Base-by-base conservation (phyloP, 1,140 invertebrate species). In the Venturia canescens region DNA sequence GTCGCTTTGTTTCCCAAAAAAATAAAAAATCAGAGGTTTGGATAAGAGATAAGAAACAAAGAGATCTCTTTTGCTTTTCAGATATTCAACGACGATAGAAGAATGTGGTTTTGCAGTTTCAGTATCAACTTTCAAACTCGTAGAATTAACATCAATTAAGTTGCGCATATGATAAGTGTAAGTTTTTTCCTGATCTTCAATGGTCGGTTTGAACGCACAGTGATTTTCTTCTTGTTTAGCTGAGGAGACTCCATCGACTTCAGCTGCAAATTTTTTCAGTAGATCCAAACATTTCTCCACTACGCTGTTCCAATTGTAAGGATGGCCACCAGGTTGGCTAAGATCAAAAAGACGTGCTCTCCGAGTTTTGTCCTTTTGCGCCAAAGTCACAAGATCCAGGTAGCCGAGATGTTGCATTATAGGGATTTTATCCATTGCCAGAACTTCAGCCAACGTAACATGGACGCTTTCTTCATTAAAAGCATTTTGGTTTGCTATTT, bases 281-380 rank as follows among this genome's bases (percentile, higher is more conserved):
- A 94, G 87, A 44, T 86, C 87, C 3, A 95, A 84, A 86, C 94
- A 94, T 83, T 93, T 93, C 82, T 94, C 92, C 15, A 95, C 90
- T 5, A 97, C 87, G 77, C 92, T 92, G 84, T 95, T 96, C 96
- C 96, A 97, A 83, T 95, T 96, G 81, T 95, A 94, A 1, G 96
- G 95, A 89, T 96, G 96, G 70, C 95, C 95, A 29, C 96, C 95
- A 69, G 96, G 96, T 86, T 95, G 94, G 74, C 96, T 96, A 0
- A 97, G 88, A 16, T 93, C 93, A 85, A 96, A 97, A 26, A 97
- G 91, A 74, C 93, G 86, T 53, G 88, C 80, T 80, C 96, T 93
- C 81, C 95, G 92, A 2, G 69, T 1, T 66, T 88, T 85, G 67
- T 94, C 94, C 77, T 92, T 94, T 83, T 93, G 92, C 9, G 95